These are phyloP conservation scores for Blomia tropicalis DNA, from an alignment of 2,888 invertebrate genomes.

Conservation along the genomic window DNA sequence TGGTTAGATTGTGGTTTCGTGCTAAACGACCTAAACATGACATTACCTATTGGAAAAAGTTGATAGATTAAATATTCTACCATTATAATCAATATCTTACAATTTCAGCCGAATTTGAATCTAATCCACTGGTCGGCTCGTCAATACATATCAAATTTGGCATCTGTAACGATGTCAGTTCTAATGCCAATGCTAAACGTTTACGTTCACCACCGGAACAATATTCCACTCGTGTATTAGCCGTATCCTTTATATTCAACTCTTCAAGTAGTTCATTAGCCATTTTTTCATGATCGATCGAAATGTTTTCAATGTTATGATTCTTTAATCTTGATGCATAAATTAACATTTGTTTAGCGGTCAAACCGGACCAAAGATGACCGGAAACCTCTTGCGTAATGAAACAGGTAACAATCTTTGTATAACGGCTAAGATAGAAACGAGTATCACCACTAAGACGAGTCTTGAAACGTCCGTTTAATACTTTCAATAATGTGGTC, in stretches of 20 bases:
- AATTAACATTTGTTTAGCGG: constrained; percentile 4
- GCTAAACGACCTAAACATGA: background rate
- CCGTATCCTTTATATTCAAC: background rate
- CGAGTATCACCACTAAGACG: background rate
- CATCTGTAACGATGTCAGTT: constrained; percentile 11
- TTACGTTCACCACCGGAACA: constrained; percentile 16
- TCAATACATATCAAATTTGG: constrained; percentile 19
- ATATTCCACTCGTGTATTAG: background rate
- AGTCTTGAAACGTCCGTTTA: background rate
- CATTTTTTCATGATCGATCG: constrained; percentile 9
- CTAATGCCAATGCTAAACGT: constrained; percentile 14
- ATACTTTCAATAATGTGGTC: background rate
- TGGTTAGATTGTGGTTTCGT: constrained; percentile 11
- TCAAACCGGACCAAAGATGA: constrained; percentile 2
- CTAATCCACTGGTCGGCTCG: constrained; percentile 17
- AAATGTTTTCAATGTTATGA: background rate
- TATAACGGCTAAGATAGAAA: background rate
- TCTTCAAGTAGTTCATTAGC: constrained; percentile 4
- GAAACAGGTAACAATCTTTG: background rate
- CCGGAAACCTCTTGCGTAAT: constrained; percentile 8
- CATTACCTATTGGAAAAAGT: background rate
- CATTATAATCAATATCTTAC: background rate
- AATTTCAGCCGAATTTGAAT: constrained; percentile 5
- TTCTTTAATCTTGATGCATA: constrained; percentile 18
- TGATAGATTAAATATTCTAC: background rate